These are phyloP conservation scores for Nesoenas mayeri DNA, from an alignment of 2,113 vertebrate species.

Conservation along the genomic window DNA sequence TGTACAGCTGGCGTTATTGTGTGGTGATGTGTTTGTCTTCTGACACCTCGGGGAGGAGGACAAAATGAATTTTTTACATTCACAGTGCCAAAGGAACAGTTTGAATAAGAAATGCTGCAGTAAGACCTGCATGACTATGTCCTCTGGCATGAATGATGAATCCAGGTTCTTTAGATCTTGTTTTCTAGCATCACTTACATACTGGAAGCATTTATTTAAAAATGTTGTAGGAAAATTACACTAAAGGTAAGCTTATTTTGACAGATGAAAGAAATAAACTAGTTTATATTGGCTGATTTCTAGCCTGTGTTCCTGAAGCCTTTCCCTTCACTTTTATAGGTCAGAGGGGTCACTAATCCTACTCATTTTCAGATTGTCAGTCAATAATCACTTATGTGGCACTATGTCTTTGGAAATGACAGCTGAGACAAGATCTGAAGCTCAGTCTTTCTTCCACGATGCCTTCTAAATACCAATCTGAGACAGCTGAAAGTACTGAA, in stretches of 20 bases:
- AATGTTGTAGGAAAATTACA: neutral
- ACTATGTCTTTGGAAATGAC: neutral
- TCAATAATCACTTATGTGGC: slow-evolving; percentile 13
- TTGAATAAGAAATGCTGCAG: slow-evolving; percentile 7
- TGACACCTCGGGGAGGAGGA: neutral
- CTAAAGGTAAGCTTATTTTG: neutral
- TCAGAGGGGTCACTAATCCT: neutral
- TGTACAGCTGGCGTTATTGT: slow-evolving; percentile 11
- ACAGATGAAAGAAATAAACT: neutral
- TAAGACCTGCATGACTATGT: neutral
- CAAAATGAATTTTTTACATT: slow-evolving; percentile 3
- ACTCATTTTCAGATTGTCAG: slow-evolving; percentile 26
- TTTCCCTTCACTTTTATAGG: neutral
- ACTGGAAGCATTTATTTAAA: neutral
- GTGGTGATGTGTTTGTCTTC: slow-evolving; percentile 33
- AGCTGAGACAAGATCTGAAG: slow-evolving; percentile 27
- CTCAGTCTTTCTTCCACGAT: neutral
- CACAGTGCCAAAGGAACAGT: neutral
- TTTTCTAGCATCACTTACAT: neutral
- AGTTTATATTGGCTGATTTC: neutral
- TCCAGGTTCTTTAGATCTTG: neutral
- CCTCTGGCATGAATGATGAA: neutral
- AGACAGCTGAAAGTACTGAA: neutral
- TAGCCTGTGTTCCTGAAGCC: neutral
- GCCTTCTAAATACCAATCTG: neutral